A percentile compares a stretch with the other conserved stretches of the same genome.
phyloP scores from a whole-genome alignment of 2,113 vertebrate species.

The Emydocephalus ijimae region DNA sequence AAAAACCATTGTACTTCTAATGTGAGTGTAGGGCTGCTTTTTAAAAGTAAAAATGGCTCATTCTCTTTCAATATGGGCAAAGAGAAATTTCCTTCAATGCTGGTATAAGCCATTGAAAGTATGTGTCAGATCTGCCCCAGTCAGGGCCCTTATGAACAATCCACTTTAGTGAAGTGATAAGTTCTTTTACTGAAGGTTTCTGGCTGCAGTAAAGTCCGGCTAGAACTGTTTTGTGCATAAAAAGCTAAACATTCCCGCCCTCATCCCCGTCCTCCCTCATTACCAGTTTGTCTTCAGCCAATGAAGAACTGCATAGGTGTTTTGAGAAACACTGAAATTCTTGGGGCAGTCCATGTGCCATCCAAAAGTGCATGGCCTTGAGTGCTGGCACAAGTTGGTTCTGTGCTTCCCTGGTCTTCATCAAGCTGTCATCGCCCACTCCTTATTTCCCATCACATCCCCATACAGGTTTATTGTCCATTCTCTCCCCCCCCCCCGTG shows the following conservation, averaged over 20 bases:
- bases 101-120: not conserved
- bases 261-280: not conserved
- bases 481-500: not conserved
- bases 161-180: not conserved
- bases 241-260: not conserved
- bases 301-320: not conserved
- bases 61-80: not conserved
- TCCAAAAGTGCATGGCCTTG: not conserved
- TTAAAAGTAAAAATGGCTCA: not conserved
- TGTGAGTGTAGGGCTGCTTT: not conserved
- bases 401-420: not conserved
- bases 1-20: not conserved
- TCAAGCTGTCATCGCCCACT: not conserved
- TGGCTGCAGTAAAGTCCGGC: not conserved
- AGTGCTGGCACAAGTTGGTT: not conserved
- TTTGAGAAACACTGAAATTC: not conserved
- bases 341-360: not conserved
- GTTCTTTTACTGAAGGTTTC: not conserved
- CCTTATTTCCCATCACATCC: not conserved
- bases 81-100: not conserved
- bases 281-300: not conserved
- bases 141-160: not conserved
- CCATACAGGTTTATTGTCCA: not conserved
- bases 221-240: not conserved
- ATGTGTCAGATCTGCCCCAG: not conserved